phyloP scores from a whole-genome alignment of 2,888 invertebrate genomes.

The Morinoia aosen region DNA sequence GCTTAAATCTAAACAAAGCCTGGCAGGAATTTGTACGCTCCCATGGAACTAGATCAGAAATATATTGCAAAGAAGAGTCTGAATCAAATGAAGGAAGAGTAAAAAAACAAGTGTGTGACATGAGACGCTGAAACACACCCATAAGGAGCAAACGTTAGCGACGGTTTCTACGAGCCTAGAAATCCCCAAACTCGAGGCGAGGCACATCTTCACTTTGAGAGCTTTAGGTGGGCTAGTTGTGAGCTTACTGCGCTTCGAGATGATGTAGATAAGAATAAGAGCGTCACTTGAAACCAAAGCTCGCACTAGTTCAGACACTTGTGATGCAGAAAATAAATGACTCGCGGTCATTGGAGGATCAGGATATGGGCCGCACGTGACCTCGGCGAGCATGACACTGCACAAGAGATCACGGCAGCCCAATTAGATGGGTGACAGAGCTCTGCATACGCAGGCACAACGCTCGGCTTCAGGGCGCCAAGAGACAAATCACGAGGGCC shows the following conservation, averaged over 20 bases:
- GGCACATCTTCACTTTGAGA: not conserved
- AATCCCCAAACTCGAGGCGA: not conserved
- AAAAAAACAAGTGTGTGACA: too few relatives aligned
- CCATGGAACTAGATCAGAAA: too few relatives aligned
- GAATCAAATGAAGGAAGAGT: too few relatives aligned
- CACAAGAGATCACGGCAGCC: not conserved
- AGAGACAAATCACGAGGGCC: conserved; percentile 29
- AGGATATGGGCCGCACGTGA: not conserved
- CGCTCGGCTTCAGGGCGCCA: conserved; percentile 30
- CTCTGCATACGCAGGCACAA: conserved; percentile 4
- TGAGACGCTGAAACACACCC: too few relatives aligned
- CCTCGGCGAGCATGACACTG: conserved; percentile 21
- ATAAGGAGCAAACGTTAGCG: not conserved
- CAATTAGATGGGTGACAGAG: conserved; percentile 34
- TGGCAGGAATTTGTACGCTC: too few relatives aligned
- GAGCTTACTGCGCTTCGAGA: not conserved
- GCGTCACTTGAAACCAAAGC: not conserved
- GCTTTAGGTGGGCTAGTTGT: not conserved
- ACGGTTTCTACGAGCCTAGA: not conserved
- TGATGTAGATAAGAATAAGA: not conserved
- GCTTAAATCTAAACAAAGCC: too few relatives aligned
- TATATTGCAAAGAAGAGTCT: too few relatives aligned
- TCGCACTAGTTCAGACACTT: not conserved
- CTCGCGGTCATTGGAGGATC: not conserved
- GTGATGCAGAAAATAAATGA: not conserved